Evolutionary conservation across 2,888 invertebrate genomes (phyloP), one percentile per base, ranked within the genome.

Genomic region (Acanthococcus lagerstroemiae): DNA sequence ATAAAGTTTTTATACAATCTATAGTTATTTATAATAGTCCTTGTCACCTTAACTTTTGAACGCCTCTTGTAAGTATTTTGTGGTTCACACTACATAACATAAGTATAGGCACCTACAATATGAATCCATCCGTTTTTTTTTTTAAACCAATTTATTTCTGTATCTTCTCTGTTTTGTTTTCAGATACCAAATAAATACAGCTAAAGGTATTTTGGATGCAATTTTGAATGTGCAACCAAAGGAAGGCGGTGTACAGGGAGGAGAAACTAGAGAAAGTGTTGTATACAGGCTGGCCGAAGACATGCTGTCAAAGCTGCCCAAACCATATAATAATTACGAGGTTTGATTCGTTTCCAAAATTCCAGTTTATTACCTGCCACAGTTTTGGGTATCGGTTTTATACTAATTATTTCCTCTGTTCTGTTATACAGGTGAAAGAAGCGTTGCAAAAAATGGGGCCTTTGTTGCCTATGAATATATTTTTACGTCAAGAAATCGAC

Each of bases 191-290:
- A 96, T 95, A 69, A 95, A 95, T 75, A 93, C 93, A 54, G 93
- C 95, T 25, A 92, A 92, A 78, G 89, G 82, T 70, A 95, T 96
- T 74, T 80, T 96, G 73, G 92, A 94, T 74, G 94, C 94, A 0
- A 95, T 96, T 72, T 80, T 96, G 48, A 94, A 85, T 75, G 95
- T 96, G n/a, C 95, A 96, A 74, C 96, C 96, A 0, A 96, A 96
- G 75, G 95, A 96, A 79, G 90, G 94, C 1, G 92, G 90, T 0
- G 84, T 86, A 21, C 87, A 87, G 68, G 91, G 92, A 0, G 94
- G 95, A 0, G 95, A 96, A 79, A 90, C 92, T 0, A 82, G 95
- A 71, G 96, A 96, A 77, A 88, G 85, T 71, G 87, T 94, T 52
- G 95, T 95, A 4, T 94, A 93, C 77, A 84, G 86, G 72, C 80